Evolutionary conservation across 2,888 invertebrate genomes (phyloP).

Genomic region (Drosophila helvetica): DNA sequence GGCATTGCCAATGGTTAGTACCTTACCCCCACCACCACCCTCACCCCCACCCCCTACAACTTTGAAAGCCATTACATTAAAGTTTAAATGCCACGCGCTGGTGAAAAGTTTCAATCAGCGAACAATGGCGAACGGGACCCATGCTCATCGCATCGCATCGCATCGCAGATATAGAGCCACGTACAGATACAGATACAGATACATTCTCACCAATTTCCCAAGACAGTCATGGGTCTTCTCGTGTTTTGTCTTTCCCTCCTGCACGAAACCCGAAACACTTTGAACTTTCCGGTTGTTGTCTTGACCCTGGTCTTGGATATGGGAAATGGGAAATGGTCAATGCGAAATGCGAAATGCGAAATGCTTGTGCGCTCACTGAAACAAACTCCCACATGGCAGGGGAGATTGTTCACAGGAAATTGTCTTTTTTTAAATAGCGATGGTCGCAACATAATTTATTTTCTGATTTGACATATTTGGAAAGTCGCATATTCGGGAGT

Average conservation of each 20-base stretch:
- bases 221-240: constrained; percentile 52
- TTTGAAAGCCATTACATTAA: constrained; percentile 61
- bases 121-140: constrained; percentile 7
- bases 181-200: not conserved
- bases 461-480: too few relatives aligned
- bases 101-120: constrained; percentile 73
- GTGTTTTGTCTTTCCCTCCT: constrained; percentile 46
- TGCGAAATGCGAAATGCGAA: too few relatives aligned
- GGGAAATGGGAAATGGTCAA: too few relatives aligned
- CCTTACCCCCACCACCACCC: constrained; percentile 2
- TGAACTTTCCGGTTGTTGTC: not conserved
- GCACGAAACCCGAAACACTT: not conserved
- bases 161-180: too few relatives aligned
- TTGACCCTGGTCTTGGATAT: not conserved
- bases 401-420: too few relatives aligned
- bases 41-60: too few relatives aligned
- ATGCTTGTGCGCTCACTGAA: too few relatives aligned
- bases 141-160: not conserved
- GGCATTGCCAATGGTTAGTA: not conserved
- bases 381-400: too few relatives aligned
- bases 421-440: too few relatives aligned
- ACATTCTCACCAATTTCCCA: constrained; percentile 52
- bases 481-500: too few relatives aligned
- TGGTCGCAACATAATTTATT: too few relatives aligned
- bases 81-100: constrained; percentile 67